Base-by-base conservation (phyloP, 2,888 invertebrate species). In the Fragum sueziense region DNA sequence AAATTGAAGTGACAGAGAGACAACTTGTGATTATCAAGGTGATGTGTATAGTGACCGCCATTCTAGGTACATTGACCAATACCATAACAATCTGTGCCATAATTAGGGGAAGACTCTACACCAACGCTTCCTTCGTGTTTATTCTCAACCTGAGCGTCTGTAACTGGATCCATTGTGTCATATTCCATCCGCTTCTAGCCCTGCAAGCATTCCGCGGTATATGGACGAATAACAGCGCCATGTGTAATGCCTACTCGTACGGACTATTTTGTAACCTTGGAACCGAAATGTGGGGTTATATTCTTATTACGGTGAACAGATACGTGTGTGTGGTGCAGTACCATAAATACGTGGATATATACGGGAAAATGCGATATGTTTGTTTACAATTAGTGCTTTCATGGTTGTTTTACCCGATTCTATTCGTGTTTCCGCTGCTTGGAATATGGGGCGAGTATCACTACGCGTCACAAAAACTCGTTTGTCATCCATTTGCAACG, bases 311-410 rank as follows among this genome's bases (percentile, higher is more conserved):
- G 0, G 7, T 86, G 14, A 88, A 88, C 70, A 73, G 88, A 20
- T 88, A 88, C 61, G 69, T 84, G 11, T 79, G 85, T 41, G 84
- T 88, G 2, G 88, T 88, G 1, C 77, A 77, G 29, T 76, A 83
- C 73, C 67, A 76, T 20, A 22, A 74, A 7, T 88, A 88, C 74
- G 37, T 34, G 1, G 71, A 61, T n/a, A 74, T 87, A 20, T 86
- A 86, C 51, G 74, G 79, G 14, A 75, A 76, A 6, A 65, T 33
- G 11, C 69, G 61, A 47, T 70, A 79, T 31, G 79, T 82, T 20
- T 41, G 29, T 14, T 62, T 81, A 11, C 83, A 83, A 69, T 41
- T 88, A 6, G 52, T 74, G 20, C 61, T 83, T 22, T 80, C 82
- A 0, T 88, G 87, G 88, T 22, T 77, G 22, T 72, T 88, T 33